A percentile compares a stretch with the other conserved stretches of the same genome.
phyloP scores from a whole-genome alignment of 2,797 vertebrate genomes.

The Heterohyrax brucei region DNA sequence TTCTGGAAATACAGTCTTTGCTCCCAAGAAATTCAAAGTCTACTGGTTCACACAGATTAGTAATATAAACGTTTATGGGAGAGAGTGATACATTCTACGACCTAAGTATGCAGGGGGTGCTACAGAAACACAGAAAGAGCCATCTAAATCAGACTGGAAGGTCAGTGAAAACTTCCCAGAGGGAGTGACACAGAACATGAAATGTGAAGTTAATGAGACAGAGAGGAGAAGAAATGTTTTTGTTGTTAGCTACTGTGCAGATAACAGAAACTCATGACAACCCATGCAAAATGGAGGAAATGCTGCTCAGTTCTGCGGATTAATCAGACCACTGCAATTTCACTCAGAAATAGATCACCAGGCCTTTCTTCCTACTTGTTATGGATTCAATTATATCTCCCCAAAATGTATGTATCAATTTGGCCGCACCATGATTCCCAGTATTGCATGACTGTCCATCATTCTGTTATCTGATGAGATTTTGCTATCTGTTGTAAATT shows the following conservation, averaged over 20 bases:
- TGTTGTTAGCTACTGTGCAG: background rate
- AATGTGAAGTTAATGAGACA: background rate
- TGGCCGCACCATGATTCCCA: too few species aligned
- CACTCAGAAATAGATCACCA: background rate
- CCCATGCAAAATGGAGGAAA: background rate
- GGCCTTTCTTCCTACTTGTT: background rate
- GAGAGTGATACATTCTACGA: background rate
- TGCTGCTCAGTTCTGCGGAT: background rate
- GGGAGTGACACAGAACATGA: background rate
- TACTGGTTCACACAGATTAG: background rate
- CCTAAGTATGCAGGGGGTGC: background rate
- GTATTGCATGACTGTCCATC: too few species aligned
- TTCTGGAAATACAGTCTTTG: constrained; percentile 24
- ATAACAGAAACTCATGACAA: background rate
- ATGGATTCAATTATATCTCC: too few species aligned
- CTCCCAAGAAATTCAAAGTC: constrained; percentile 43
- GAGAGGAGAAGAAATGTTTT: background rate
- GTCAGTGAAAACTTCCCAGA: background rate
- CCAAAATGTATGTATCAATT: too few species aligned
- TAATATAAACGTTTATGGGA: background rate
- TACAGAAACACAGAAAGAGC: background rate
- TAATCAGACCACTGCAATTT: background rate
- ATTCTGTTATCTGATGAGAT: too few species aligned
- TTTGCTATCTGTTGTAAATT: too few species aligned
- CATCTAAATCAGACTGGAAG: background rate